Percentiles rank a stretch among this genome's conserved stretches.
Evolutionary conservation across 1,140 invertebrate species (phyloP).

Genomic region (Zeugodacus cucurbitae): DNA sequence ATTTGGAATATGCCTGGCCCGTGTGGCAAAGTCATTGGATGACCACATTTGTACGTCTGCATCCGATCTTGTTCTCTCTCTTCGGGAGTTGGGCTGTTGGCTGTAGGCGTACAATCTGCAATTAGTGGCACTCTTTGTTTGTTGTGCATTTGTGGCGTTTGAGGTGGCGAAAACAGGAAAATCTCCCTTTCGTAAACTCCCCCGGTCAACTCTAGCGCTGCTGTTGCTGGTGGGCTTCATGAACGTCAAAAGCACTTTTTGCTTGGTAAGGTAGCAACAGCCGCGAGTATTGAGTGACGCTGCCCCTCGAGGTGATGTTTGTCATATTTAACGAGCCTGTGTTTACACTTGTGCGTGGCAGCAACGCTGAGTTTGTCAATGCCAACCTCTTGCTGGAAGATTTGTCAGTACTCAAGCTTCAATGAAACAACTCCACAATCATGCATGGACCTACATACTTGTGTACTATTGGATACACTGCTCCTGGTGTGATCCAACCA

Average conservation of each 20-base stretch:
- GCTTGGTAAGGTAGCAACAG: not conserved
- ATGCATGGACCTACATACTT: no score
- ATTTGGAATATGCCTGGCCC: not conserved
- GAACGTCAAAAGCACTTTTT: not conserved
- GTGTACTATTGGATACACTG: no score
- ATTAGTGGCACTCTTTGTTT: not conserved
- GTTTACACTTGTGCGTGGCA: slow-evolving; percentile 21
- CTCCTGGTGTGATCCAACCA: no score
- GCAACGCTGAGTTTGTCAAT: not conserved
- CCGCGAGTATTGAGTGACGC: not conserved
- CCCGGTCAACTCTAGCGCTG: not conserved
- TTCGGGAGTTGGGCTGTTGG: not conserved
- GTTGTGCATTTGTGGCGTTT: not conserved
- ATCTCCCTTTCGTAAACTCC: not conserved
- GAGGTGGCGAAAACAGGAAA: not conserved
- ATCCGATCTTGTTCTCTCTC: not conserved
- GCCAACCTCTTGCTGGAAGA: not conserved
- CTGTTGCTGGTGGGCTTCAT: not conserved
- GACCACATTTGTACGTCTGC: not conserved
- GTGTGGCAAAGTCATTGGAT: not conserved
- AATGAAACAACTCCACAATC: not conserved
- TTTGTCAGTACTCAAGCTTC: not conserved
- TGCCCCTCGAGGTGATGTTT: slow-evolving; percentile 20
- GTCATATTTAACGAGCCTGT: slow-evolving; percentile 35
- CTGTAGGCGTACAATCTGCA: not conserved